phyloP scores from a whole-genome alignment of 1,140 invertebrate genomes.

The Aphaenogaster ashmeadi region DNA sequence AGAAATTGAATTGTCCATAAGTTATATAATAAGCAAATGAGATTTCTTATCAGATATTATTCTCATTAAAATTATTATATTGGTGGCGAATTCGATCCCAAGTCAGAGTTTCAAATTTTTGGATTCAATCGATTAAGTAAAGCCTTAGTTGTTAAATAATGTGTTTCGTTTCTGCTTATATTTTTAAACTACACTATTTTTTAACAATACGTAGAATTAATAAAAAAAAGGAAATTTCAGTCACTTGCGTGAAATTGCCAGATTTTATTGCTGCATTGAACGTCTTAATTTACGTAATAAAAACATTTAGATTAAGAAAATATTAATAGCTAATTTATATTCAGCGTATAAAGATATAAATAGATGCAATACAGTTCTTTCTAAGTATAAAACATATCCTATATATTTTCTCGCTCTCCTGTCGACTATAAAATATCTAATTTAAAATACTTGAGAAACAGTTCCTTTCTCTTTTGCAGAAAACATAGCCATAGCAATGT shows the following conservation, averaged over 20 bases:
- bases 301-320: background rate
- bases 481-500: background rate
- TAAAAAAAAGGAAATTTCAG: background rate
- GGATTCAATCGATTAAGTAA: background rate
- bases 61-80: constrained; percentile 13
- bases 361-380: background rate
- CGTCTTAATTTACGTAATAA: background rate
- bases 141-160: background rate
- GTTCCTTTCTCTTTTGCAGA: background rate
- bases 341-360: background rate
- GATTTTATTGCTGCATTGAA: background rate
- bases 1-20: background rate
- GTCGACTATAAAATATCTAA: background rate
- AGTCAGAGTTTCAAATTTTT: background rate
- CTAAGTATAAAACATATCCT: background rate
- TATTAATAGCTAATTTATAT: constrained; percentile 1
- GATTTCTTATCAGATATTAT: background rate
- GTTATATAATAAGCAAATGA: background rate
- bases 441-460: constrained; percentile 11
- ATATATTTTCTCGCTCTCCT: background rate
- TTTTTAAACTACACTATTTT: background rate
- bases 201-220: background rate
- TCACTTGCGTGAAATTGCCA: background rate
- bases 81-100: background rate
- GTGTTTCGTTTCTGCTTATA: background rate